These are phyloP conservation scores for Rotaria magnacalcarata DNA, from an alignment of 2,888 invertebrate species.

Conservation along the genomic window DNA sequence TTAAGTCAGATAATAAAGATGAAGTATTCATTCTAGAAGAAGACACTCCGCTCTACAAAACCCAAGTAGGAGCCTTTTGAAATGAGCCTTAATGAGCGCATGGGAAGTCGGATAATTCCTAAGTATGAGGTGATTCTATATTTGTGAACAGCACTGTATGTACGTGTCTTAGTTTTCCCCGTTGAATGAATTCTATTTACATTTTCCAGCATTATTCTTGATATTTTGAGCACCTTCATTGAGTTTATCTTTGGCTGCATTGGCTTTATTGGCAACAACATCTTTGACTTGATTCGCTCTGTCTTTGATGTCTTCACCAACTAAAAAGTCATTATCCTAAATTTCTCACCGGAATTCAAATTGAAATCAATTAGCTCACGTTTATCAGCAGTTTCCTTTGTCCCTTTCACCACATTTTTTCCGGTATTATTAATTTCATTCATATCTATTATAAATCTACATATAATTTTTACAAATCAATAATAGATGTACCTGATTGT, in stretches of 20 bases:
- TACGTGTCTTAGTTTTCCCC: no score
- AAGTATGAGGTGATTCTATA: no score
- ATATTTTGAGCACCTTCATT: not conserved
- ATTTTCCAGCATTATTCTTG: not conserved
- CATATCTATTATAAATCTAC: not conserved
- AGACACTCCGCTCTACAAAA: no score
- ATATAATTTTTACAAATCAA: no score
- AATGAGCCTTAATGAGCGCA: no score
- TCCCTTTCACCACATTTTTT: not conserved
- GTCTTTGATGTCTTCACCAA: not conserved
- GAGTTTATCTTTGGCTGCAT: not conserved
- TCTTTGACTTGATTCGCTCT: not conserved
- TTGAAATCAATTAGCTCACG: not conserved
- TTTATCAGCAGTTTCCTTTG: not conserved
- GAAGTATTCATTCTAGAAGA: no score
- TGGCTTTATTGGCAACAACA: not conserved
- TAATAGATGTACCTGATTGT: not conserved
- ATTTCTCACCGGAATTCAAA: no score
- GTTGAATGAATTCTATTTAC: not conserved
- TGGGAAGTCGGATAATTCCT: no score
- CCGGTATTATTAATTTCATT: slow-evolving; percentile 10
- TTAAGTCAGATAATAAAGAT: no score
- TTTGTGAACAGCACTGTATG: no score
- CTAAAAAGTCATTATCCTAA: not conserved
- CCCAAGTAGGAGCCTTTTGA: no score